Evolutionary conservation across 2,797 vertebrate species (phyloP), one percentile per base, ranked within the genome.

Genomic region (Trichosurus vulpecula): DNA sequence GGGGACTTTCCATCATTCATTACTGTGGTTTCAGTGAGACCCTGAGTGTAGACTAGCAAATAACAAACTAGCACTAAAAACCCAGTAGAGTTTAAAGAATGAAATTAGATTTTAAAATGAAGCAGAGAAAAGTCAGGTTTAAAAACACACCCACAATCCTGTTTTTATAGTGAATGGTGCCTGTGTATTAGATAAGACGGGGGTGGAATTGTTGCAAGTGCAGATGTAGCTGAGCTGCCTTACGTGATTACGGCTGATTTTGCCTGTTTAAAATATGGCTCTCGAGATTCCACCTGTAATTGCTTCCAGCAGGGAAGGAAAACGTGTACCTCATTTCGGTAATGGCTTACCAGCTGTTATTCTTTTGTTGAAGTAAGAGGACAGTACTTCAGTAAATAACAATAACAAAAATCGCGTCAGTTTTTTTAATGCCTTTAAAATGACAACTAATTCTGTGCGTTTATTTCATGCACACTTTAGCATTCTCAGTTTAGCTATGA

Each of bases 131-230:
- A 93, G 14, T 61, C 27, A 27, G 90, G 54, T 47, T 81, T 81
- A 51, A 51, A 51, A 87, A 47, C n/a, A 25, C 74, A 74, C 16
- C 35, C n/a, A 74, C 66, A 9, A 41, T 41, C 66, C 35, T 41
- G 9, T 51, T 87, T 87, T 81, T 87, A 27, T 51, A 51, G 8
- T 27, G 74, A 81, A 51, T 51, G 41, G 41, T 87, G 41, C 1
- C 10, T 27, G 41, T 51, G 3, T 87, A 12, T 51, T 94, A 92
- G 92, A 12, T 54, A 30, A 58, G 90, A 16, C 91, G 56, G 95
- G 51, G n/a, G 27, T 92, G 90, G n/a, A 91, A 56, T 93, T 92
- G 96, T 57, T 54, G n/a, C 94, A 91, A 93, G n/a, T 94, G 54
- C 94, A 95, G 91, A 94, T 96, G 31, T 74, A 92, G 41, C 66